Percentiles rank a stretch among this genome's conserved stretches.
Conservation (phyloP, 2,113 vertebrate genomes). For the Eira barbara region DNA sequence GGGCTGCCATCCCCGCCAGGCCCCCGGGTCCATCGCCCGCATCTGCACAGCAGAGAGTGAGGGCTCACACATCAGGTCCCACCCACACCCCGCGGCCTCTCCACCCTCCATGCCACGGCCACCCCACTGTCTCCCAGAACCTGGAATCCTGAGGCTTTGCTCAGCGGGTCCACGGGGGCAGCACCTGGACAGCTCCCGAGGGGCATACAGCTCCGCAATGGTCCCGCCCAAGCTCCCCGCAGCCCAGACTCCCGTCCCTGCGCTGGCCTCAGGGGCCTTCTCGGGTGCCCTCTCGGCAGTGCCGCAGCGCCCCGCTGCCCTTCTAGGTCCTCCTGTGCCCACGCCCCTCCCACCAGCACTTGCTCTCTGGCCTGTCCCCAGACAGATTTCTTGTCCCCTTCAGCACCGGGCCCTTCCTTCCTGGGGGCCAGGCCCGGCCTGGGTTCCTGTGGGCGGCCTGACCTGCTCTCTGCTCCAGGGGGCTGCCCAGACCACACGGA, state of each 20-base stretch:
- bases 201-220: fast-evolving
- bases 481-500: not conserved
- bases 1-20: not conserved
- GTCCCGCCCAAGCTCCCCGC: fast-evolving
- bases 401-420: not conserved
- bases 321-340: not conserved
- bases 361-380: not conserved
- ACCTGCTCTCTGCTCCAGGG: not conserved
- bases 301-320: too few relatives aligned
- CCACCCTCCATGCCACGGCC: fast-evolving
- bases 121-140: not conserved
- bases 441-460: not conserved
- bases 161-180: not conserved
- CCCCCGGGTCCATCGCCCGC: not conserved
- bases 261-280: not conserved
- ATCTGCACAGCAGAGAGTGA: fast-evolving
- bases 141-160: not conserved
- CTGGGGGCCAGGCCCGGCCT: not conserved
- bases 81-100: not conserved
- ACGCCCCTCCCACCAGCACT: not conserved
- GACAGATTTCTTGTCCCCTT: not conserved
- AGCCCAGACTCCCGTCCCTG: fast-evolving
- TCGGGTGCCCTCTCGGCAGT: not conserved
- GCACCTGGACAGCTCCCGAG: not conserved
- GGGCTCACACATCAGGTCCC: not conserved